Evolutionary conservation across 2,113 vertebrate genomes (phyloP), one percentile per base, ranked within the genome.

Genomic region (Engystomops pustulosus): DNA sequence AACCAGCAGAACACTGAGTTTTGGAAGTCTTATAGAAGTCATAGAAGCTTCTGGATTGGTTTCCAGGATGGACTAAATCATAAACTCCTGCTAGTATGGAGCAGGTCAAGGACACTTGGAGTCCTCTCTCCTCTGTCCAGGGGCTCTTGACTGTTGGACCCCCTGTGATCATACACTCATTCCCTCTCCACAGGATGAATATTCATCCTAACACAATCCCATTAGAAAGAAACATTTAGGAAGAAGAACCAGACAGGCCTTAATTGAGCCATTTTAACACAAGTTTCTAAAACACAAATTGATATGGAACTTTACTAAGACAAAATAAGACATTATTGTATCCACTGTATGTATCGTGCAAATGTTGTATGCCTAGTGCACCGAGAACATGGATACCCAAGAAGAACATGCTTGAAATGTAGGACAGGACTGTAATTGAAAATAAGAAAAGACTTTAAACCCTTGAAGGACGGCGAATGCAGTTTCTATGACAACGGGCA

Each of bases 401-500:
- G 53, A 75, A 87, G 88, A 86, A 86, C 5, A 85, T 70, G 79
- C 23, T 86, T 10, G 25, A 85, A 89, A 90, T 89, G 89, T 90
- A 88, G 88, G 87, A 86, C 89, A 88, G 83, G 80, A 84, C 86
- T 86, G 77, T 80, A 88, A 89, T 89, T 90, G 86, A 69, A 84
- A 86, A 88, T 87, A 85, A 90, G 88, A 87, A 87, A 88, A 87
- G 87, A 88, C 87, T 89, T 84, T 86, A 90, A 90, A 88, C 90
- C 87, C 88, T 89, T 79, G 76, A 67, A 91, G 88, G 88, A 86
- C 81, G 79, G 79, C 68, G 87, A 86, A 90, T 90, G 85, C 81
- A 87, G 90, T 91, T 91, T 89, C 90, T 85, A 91, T 91, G 90
- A 86, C 90, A 88, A 91, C 90, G 65, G 83, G 45, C 74, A 68